Percentiles rank a stretch among this genome's conserved stretches.
These are phyloP conservation scores for Pantala flavescens DNA, from an alignment of 1,140 invertebrate genomes.

Conservation along the genomic window DNA sequence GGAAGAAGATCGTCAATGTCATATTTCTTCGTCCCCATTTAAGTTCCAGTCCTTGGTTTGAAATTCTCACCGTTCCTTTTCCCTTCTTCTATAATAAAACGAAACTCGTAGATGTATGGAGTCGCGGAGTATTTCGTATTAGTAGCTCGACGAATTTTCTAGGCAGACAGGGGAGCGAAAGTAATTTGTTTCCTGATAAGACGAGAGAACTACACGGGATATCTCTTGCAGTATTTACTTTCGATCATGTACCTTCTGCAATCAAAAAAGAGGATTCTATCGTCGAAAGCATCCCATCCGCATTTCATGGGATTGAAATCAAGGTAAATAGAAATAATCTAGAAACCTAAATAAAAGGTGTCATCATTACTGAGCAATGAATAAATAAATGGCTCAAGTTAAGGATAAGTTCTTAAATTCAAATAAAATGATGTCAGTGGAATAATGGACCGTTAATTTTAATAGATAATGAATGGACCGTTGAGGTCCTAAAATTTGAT, in stretches of 20 bases:
- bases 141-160: constrained; percentile 19
- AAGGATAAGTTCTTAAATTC: background rate
- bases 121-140: background rate
- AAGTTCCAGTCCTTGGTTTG: constrained; percentile 42
- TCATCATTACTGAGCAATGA: background rate
- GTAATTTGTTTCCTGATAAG: background rate
- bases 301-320: background rate
- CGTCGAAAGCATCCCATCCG: background rate
- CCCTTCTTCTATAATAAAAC: constrained; percentile 34
- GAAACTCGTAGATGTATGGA: background rate
- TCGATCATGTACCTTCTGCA: constrained; percentile 60
- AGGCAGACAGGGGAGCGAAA: constrained; percentile 39
- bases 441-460: background rate
- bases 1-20: constrained; percentile 64
- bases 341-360: background rate
- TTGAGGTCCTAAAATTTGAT: no score
- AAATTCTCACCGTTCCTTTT: constrained; percentile 58
- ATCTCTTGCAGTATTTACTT: constrained; percentile 47
- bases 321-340: background rate
- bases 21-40: constrained; percentile 53
- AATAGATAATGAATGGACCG: background rate
- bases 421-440: background rate
- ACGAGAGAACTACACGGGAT: constrained; percentile 41
- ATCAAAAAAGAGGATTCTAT: constrained; percentile 25
- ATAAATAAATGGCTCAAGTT: background rate